Evolutionary conservation across 2,113 vertebrate genomes (phyloP).

Genomic region (Megaceryle maxima): DNA sequence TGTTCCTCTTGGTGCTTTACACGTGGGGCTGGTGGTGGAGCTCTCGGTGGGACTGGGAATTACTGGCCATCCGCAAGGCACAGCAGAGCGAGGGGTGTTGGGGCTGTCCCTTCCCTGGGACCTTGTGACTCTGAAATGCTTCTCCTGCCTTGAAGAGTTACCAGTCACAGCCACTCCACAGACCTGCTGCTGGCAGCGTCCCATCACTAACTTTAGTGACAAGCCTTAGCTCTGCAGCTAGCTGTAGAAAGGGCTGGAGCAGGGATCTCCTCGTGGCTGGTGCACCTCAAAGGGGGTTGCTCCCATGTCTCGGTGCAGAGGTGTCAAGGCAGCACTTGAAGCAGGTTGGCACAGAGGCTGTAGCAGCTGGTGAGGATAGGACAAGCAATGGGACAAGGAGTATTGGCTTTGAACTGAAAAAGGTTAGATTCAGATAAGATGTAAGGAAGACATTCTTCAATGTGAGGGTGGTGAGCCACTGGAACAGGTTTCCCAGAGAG

Average conservation of each 20-base stretch:
- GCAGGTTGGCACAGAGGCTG: not conserved
- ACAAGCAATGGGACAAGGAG: not conserved
- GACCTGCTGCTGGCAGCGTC: not conserved
- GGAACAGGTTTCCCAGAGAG: not conserved
- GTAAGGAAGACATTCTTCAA: not conserved
- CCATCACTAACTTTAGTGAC: not conserved
- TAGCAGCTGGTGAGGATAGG: not conserved
- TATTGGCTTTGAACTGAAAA: not conserved
- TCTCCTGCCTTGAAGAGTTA: not conserved
- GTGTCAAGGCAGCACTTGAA: rapidly evolving
- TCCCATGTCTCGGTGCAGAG: rapidly evolving
- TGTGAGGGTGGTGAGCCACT: not conserved
- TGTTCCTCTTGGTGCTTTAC: not conserved
- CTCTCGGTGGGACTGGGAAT: not conserved
- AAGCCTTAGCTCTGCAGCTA: not conserved
- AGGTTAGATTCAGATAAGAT: not conserved
- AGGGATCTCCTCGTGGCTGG: not conserved
- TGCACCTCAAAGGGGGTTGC: not conserved
- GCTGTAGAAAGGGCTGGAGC: not conserved
- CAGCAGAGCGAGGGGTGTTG: not conserved
- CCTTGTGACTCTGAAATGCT: not conserved
- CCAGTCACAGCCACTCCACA: not conserved
- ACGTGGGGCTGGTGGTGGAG: rapidly evolving
- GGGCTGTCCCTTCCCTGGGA: not conserved
- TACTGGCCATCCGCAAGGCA: not conserved